phyloP scores from a whole-genome alignment of 35 echinoderm and acorn worm genomes.

The Ptychodera flava region DNA sequence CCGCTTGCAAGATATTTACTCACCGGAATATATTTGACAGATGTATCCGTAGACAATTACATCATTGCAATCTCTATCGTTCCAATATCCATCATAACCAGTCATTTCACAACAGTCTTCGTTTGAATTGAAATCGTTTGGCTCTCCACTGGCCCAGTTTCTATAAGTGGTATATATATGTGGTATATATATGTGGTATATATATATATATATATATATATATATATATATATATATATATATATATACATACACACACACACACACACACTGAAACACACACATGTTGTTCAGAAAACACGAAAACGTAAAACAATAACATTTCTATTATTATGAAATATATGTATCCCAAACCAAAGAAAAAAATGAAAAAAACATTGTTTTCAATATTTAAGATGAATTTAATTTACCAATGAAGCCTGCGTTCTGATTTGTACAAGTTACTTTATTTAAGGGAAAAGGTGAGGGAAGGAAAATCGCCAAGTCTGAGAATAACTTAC shows the following conservation, averaged over 20 bases:
- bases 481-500: slow-evolving; percentile 14
- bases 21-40: not conserved
- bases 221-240: not conserved
- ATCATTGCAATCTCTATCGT: not conserved
- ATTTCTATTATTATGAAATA: not conserved
- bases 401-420: too few species aligned
- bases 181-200: not conserved
- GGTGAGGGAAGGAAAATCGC: too few species aligned
- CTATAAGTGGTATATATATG: not conserved
- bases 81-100: not conserved
- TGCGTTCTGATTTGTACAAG: too few species aligned
- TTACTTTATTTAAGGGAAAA: too few species aligned
- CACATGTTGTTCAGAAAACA: not conserved
- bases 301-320: too few species aligned
- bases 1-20: not conserved
- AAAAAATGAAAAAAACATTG: not conserved
- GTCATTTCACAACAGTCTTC: not conserved
- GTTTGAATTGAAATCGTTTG: not conserved
- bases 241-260: not conserved
- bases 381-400: not conserved
- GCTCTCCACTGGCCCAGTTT: not conserved
- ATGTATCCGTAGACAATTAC: not conserved
- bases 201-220: not conserved
- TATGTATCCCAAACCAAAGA: not conserved
- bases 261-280: not conserved